phyloP scores from a whole-genome alignment of 2,113 vertebrate species.

The Ceratotherium simum region DNA sequence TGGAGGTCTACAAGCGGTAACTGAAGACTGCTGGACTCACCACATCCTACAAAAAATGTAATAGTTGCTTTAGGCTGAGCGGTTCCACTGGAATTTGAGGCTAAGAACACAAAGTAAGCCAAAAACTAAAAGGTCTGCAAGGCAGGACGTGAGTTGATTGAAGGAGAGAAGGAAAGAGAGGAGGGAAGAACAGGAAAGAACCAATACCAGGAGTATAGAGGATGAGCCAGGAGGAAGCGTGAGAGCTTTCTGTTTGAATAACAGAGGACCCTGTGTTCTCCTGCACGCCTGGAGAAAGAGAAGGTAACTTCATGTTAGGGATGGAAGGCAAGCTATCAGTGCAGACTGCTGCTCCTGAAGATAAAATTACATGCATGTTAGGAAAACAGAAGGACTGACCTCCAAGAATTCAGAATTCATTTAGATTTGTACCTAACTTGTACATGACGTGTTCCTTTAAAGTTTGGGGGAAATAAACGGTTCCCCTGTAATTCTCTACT shows the following conservation, averaged over 20 bases:
- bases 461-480: not conserved
- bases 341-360: not conserved
- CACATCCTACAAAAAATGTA: constrained; percentile 83
- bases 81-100: constrained; percentile 78
- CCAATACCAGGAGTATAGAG: not conserved
- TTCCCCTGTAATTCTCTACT: not conserved
- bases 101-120: constrained; percentile 63
- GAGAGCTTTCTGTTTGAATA: not conserved
- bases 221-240: not conserved
- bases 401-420: not conserved
- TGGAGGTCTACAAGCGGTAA: constrained; percentile 83
- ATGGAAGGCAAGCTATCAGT: not conserved
- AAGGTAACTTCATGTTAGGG: not conserved
- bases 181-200: constrained; percentile 15
- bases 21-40: constrained; percentile 80
- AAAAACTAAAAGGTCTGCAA: constrained; percentile 45
- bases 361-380: not conserved
- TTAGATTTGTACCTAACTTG: not conserved
- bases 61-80: constrained; percentile 77
- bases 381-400: not conserved
- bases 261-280: not conserved
- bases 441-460: not conserved
- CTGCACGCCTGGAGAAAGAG: not conserved
- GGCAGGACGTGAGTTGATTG: constrained; percentile 36
- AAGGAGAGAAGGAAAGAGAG: constrained; percentile 45